phyloP scores from a whole-genome alignment of 2,797 vertebrate species.

The Coendou prehensilis region DNA sequence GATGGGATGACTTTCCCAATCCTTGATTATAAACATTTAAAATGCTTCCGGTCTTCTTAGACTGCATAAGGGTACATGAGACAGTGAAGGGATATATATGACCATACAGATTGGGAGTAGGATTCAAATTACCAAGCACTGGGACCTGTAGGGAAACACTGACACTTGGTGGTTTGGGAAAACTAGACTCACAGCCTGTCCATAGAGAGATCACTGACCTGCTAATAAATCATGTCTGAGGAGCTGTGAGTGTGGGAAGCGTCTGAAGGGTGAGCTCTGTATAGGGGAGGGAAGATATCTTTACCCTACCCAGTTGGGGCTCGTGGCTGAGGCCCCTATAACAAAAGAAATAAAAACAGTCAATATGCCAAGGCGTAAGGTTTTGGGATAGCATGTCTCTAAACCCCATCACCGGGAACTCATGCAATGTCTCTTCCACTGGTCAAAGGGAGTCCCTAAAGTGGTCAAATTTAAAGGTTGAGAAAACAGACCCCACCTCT shows the following conservation, averaged over 20 bases:
- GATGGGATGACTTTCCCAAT: neutral
- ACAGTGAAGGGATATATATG: neutral
- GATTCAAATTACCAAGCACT: neutral
- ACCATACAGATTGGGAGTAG: neutral
- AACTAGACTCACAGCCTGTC: neutral
- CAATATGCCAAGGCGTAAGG: neutral
- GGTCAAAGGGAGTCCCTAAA: neutral
- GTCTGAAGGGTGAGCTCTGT: conserved; percentile 61
- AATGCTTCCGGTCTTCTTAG: neutral
- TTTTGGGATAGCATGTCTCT: neutral
- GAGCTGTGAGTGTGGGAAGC: conserved; percentile 72
- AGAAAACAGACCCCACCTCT: neutral
- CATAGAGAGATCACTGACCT: neutral
- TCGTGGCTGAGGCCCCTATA: neutral
- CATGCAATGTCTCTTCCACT: neutral
- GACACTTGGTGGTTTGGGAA: neutral
- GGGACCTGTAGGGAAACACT: neutral
- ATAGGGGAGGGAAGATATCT: neutral
- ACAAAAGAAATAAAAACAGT: neutral
- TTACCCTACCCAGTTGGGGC: neutral
- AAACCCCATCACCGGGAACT: neutral
- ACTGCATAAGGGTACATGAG: neutral
- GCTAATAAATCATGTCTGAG: conserved; percentile 75
- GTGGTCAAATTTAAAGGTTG: neutral
- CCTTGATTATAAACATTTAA: neutral